Conservation (phyloP, 2,888 invertebrate species). For the Lutraria lutraria region DNA sequence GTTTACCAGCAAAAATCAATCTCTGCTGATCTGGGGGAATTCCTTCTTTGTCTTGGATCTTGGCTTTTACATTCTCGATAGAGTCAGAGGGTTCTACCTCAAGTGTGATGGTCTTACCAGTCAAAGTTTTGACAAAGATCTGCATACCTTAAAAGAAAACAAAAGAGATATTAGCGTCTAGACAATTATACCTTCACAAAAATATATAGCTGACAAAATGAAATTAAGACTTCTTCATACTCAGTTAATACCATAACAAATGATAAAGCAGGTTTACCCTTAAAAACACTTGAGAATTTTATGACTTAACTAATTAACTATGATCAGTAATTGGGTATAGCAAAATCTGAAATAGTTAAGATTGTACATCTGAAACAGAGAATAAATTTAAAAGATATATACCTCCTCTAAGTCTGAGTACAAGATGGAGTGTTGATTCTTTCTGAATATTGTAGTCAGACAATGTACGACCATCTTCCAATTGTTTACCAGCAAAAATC, state of each 20-base stretch:
- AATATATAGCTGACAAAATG: too few species aligned
- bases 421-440: slow-evolving; percentile 85
- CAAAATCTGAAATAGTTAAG: too few species aligned
- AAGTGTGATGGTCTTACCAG: slow-evolving; percentile 76
- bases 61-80: slow-evolving; percentile 95
- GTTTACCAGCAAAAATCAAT: slow-evolving; percentile 97
- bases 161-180: neutral
- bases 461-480: slow-evolving; percentile 97
- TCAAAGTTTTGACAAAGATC: slow-evolving; percentile 77
- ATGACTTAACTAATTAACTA: too few species aligned
- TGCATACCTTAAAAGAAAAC: slow-evolving; percentile 88
- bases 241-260: too few species aligned
- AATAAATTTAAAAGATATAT: neutral
- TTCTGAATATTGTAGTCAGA: slow-evolving; percentile 98
- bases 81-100: slow-evolving; percentile 94
- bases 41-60: slow-evolving; percentile 88
- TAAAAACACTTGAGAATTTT: too few species aligned
- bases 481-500: slow-evolving; percentile 97
- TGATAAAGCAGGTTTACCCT: too few species aligned
- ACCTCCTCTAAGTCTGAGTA: slow-evolving; percentile 48
- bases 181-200: too few species aligned
- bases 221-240: too few species aligned
- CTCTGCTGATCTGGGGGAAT: slow-evolving; percentile 93
- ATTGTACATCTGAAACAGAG: too few species aligned
- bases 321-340: too few species aligned